A percentile compares a stretch with the other conserved stretches of the same genome.
These are phyloP conservation scores for Sphinx pinastri DNA, from an alignment of 2,888 invertebrate species.

Conservation along the genomic window DNA sequence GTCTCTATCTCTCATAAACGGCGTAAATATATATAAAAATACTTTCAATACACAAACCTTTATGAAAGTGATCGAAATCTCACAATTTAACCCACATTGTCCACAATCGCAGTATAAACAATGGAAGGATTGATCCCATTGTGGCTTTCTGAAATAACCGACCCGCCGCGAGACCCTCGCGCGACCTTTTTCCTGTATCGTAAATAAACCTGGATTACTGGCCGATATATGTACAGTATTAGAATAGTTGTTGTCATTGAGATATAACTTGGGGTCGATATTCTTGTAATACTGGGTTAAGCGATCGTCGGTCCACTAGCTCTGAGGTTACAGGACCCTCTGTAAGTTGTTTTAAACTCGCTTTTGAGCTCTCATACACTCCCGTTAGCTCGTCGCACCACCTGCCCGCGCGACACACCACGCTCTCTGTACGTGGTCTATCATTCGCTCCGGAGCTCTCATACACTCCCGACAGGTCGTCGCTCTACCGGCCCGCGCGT, in stretches of 20 bases:
- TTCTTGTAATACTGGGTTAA: slow-evolving; percentile 2
- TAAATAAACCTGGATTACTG: slow-evolving; percentile 24
- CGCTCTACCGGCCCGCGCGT: background rate
- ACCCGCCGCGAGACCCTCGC: slow-evolving; percentile 18
- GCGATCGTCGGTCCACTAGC: no score
- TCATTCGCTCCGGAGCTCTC: no score
- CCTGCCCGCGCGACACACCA: no score
- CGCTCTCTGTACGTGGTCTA: no score
- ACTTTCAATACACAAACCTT: background rate
- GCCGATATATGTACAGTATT: slow-evolving; percentile 11
- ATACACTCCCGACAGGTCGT: background rate
- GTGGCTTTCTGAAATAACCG: slow-evolving; percentile 26
- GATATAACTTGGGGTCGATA: background rate
- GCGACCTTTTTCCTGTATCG: slow-evolving; percentile 23
- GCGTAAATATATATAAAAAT: no score
- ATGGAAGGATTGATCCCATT: slow-evolving; percentile 30
- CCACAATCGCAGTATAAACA: slow-evolving; percentile 28
- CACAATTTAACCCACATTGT: slow-evolving; percentile 22
- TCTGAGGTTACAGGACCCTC: no score
- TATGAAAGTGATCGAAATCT: background rate
- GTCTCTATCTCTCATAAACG: no score
- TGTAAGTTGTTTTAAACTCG: no score
- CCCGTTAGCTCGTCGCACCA: background rate
- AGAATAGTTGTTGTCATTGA: slow-evolving; percentile 5
- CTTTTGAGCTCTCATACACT: no score